These are phyloP conservation scores for Microtus montanus DNA, from an alignment of 2,113 vertebrate species.

Conservation along the genomic window DNA sequence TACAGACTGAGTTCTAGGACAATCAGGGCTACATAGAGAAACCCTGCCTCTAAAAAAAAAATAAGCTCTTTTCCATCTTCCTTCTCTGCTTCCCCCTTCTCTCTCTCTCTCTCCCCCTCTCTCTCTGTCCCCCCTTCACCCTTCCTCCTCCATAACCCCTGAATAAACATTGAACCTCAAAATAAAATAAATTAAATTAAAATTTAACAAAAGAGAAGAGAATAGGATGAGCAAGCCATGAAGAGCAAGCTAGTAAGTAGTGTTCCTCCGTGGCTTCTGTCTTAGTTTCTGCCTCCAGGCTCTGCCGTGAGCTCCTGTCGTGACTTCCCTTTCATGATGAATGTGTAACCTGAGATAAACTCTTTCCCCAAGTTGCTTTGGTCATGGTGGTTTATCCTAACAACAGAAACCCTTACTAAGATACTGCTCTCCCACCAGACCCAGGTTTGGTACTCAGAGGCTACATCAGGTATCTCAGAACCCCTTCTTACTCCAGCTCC, in stretches of 20 bases:
- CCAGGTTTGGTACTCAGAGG: not conserved
- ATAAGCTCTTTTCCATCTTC: too few relatives aligned
- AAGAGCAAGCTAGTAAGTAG: not conserved
- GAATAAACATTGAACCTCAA: too few relatives aligned
- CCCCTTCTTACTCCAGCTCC: not conserved
- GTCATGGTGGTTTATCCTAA: not conserved
- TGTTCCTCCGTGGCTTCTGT: not conserved
- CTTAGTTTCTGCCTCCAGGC: not conserved
- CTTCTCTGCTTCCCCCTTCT: too few relatives aligned
- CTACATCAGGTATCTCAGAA: not conserved
- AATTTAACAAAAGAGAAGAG: not conserved
- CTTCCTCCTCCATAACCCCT: too few relatives aligned
- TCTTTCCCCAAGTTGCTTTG: not conserved
- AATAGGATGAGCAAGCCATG: not conserved
- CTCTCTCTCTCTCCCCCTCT: too few relatives aligned
- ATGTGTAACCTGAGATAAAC: not conserved
- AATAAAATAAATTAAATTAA: too few relatives aligned
- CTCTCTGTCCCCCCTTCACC: too few relatives aligned
- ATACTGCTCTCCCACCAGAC: not conserved
- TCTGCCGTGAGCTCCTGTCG: not conserved
- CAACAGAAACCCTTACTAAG: not conserved
- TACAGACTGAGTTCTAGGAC: not conserved
- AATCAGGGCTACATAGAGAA: not conserved
- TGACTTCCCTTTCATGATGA: not conserved
- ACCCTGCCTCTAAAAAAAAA: not conserved